Percentiles rank a stretch among this genome's conserved stretches.
phyloP scores from a whole-genome alignment of 2,113 vertebrate genomes.

The Chaetorhynchus papuensis region DNA sequence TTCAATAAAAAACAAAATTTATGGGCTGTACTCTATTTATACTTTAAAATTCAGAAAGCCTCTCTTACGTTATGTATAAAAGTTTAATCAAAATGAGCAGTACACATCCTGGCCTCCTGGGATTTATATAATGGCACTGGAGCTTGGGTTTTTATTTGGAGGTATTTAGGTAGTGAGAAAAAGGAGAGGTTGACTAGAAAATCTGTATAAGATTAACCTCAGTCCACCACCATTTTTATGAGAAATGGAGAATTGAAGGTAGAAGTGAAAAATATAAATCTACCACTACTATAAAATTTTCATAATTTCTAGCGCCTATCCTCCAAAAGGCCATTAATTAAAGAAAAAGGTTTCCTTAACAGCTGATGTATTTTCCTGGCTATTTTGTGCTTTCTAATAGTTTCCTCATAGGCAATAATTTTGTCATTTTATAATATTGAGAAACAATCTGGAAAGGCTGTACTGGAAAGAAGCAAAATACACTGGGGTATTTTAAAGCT shows the following conservation, averaged over 20 bases:
- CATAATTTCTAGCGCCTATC: background rate
- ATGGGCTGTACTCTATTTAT: background rate
- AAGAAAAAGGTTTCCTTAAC: background rate
- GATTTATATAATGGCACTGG: background rate
- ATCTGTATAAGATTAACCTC: background rate
- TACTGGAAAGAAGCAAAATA: background rate
- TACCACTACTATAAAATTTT: background rate
- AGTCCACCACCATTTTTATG: background rate
- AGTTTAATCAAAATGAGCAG: background rate
- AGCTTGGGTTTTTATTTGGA: background rate
- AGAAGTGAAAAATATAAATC: background rate
- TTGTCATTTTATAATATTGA: background rate
- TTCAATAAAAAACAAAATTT: background rate
- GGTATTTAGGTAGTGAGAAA: background rate
- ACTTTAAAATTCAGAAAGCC: background rate
- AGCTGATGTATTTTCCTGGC: background rate
- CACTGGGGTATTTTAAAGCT: background rate
- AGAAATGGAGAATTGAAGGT: background rate
- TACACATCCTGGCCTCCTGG: background rate
- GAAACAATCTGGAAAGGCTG: background rate
- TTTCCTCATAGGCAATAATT: background rate
- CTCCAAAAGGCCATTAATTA: background rate
- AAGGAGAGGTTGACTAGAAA: background rate
- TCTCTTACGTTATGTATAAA: background rate
- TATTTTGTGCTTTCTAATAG: background rate